phyloP scores from a whole-genome alignment of 2,797 vertebrate species.

The Trachops cirrhosus region DNA sequence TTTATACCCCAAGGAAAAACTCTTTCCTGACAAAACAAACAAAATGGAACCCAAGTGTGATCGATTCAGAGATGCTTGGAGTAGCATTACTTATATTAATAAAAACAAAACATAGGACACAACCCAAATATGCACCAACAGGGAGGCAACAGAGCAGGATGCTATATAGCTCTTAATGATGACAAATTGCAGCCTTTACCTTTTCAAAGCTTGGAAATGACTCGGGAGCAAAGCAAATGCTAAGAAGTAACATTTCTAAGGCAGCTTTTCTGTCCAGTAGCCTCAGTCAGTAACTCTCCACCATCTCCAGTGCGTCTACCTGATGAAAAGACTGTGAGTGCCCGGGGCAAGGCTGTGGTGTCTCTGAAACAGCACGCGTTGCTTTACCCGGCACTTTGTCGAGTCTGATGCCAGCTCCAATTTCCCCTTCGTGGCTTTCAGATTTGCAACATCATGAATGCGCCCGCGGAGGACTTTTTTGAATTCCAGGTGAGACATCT shows the following conservation, averaged over 20 bases:
- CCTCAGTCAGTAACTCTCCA: neutral
- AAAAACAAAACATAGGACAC: neutral
- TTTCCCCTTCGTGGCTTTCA: conserved; percentile 64
- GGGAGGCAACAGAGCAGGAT: neutral
- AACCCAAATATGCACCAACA: neutral
- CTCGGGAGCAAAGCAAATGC: neutral
- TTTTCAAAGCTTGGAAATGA: neutral
- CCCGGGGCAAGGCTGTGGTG: neutral
- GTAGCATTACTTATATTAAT: neutral
- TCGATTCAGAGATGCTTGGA: neutral
- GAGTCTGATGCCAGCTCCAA: neutral
- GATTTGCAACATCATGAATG: conserved; percentile 96
- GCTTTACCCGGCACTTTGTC: fast-evolving
- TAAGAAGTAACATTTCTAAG: neutral
- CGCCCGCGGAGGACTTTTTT: conserved; percentile 88
- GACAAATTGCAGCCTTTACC: neutral
- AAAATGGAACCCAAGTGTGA: neutral
- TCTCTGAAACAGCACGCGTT: neutral
- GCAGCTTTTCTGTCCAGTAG: neutral
- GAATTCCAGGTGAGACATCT: conserved; percentile 86
- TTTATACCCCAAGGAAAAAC: neutral
- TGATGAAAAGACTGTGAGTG: neutral
- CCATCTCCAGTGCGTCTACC: neutral
- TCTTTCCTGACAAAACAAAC: neutral
- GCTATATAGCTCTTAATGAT: neutral